Base-by-base conservation (phyloP, 1,140 invertebrate genomes). In the Drosophila lacertosa region DNA sequence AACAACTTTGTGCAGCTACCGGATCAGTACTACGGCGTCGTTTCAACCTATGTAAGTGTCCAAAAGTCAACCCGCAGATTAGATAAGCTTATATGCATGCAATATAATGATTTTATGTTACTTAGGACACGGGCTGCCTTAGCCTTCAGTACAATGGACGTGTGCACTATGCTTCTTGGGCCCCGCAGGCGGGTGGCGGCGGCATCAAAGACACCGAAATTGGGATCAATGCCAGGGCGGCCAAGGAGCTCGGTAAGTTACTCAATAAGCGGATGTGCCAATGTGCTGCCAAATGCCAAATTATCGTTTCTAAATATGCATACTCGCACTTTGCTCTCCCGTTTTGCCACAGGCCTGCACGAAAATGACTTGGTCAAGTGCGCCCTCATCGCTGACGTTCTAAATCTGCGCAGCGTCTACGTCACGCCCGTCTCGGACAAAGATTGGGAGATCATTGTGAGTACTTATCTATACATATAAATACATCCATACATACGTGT, bases 361-460 rank as follows among this genome's bases (percentile, higher is more conserved):
- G 90, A 91, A 64, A 90, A 91, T 66, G 84, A 90, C 71, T 60
- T 90, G 65, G 88, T 91, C 64, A 91, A 91, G 58, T 90, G 89
- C 65, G 57, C 90, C 42, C 74, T 91, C 53, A 88, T 91, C 51
- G 84, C 80, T 74, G 89, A 91, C 74, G 81, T 91, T 37, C 67
- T 88, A 35, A 77, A 76, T 62, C 74, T 91, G 64, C 68, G 69
- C 55, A 86, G 74, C 54, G 89, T 91, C 20, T 83, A 84, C 68
- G 88, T 91, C 58, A 91, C 90, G 40, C 89, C 90, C 42, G 81
- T 90, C 51, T 90, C 83, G 50, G 68, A 81, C 53, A 91, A 91
- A 75, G 90, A 91, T 69, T 91, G 90, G 90, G 90, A 91, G 81
- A 91, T 91, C 64, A 91, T 91, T 64, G 90, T 91, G 51, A 91